Evolutionary conservation across 1,140 invertebrate genomes (phyloP).

Genomic region (Caenorhabditis tropicalis): DNA sequence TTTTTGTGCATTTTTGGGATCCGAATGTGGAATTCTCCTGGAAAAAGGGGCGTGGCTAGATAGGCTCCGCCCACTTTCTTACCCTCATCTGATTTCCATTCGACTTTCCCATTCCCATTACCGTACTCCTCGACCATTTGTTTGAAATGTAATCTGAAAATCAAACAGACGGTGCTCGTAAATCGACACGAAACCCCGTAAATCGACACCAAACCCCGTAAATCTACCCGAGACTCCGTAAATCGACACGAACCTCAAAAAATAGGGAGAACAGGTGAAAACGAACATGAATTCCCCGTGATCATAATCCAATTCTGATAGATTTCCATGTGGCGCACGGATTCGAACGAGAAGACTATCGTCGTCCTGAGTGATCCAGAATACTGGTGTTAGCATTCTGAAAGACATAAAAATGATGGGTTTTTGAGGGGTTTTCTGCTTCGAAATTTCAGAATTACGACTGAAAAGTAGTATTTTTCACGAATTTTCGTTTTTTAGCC

Average conservation of each 20-base stretch:
- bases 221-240: too few relatives aligned
- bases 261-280: slow-evolving; percentile 52
- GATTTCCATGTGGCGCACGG: slow-evolving; percentile 41
- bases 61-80: too few relatives aligned
- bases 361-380: slow-evolving; percentile 48
- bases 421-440: background rate
- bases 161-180: too few relatives aligned
- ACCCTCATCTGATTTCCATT: slow-evolving; percentile 46
- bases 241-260: too few relatives aligned
- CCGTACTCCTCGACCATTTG: slow-evolving; percentile 11
- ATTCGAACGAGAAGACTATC: slow-evolving; percentile 44
- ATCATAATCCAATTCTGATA: slow-evolving; percentile 47
- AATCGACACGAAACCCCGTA: too few relatives aligned
- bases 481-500: too few relatives aligned
- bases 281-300: slow-evolving; percentile 34
- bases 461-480: too few relatives aligned
- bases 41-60: too few relatives aligned
- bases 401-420: background rate
- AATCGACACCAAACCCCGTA: too few relatives aligned
- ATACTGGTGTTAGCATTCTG: slow-evolving; percentile 53
- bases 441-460: background rate
- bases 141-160: slow-evolving; percentile 38
- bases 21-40: slow-evolving; percentile 44
- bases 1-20: slow-evolving; percentile 42
- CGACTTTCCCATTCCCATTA: slow-evolving; percentile 23